Base-by-base conservation (phyloP, 2,888 invertebrate species). In the Tetrapedia diversipes region DNA sequence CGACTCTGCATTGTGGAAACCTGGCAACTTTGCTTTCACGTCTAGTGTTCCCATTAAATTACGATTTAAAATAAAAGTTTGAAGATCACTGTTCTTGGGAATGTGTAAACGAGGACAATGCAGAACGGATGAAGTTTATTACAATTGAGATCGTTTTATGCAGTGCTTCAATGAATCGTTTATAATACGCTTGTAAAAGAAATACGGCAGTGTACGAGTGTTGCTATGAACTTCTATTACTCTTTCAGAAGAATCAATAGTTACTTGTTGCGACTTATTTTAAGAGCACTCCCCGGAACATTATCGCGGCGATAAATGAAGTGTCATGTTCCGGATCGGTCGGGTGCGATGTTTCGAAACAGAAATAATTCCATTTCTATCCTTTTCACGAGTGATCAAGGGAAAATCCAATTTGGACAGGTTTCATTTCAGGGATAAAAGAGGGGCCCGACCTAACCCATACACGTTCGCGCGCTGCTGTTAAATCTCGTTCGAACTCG, bases 351-450 rank as follows among this genome's bases (percentile, higher is more conserved):
- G 56, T 63, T 73, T 63, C 47, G 56, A 41, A 57, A 56, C 54
- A 27, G 49, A 54, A 73, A 71, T 61, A 73, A 64, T 64, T 64
- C 51, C 27, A 57, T 74, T 64, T 43, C 74, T 45, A 64, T 73
- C 63, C 63, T 73, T 74, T 73, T 73, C 63, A 74, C 63, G 73
- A 57, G 51, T 73, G 63, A 73, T 74, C 63, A 73, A 32, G 57
- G 19, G 47, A 37, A 74, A 73, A 73, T 74, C 43, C 57, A 64
- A 73, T 74, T 53, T 49, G 63, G 43, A 37, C 63, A 51, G 74
- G 56, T 74, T 61, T 71, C 73, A 51, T 74, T 57, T 43, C 37
- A 43, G 56, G 57, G 73, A 57, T 64, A 51, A 73, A 72, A 72
- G 54, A 47, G 54, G 37, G 11, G 27, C 41, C 27, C 47, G 71